Conservation (phyloP, 2,888 invertebrate species). For the Eupeodes latifasciatus region DNA sequence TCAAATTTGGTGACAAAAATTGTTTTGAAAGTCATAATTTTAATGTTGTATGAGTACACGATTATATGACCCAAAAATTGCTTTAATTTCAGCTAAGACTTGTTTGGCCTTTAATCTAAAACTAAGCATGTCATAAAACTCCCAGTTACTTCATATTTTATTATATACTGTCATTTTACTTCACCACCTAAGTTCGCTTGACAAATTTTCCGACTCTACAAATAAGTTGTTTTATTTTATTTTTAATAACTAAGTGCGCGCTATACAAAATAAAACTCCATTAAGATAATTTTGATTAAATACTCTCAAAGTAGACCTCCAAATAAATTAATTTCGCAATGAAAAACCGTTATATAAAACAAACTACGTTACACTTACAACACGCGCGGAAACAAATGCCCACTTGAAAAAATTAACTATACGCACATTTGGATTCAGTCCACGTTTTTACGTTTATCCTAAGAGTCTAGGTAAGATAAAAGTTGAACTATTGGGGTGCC, state of each 20-base stretch:
- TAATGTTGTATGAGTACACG: too few relatives aligned
- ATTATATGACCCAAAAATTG: background rate
- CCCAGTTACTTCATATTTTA: conserved; percentile 26
- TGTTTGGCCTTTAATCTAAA: conserved; percentile 20
- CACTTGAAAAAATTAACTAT: conserved; percentile 17
- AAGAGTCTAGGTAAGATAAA: background rate
- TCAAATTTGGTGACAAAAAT: too few relatives aligned
- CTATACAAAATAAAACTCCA: background rate
- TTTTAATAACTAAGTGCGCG: background rate
- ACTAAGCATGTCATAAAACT: conserved; percentile 2
- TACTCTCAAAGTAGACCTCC: conserved; percentile 9
- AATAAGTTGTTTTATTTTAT: background rate
- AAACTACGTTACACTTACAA: conserved; percentile 1
- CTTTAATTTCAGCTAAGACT: background rate
- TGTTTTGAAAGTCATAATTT: too few relatives aligned
- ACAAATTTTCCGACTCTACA: conserved; percentile 6
- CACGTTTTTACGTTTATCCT: background rate
- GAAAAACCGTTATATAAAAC: conserved; percentile 13
- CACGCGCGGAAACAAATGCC: conserved; percentile 53
- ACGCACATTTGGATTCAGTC: conserved; percentile 10
- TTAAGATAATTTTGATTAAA: conserved; percentile 35
- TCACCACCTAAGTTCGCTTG: conserved; percentile 15
- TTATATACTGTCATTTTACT: background rate
- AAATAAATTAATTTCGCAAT: conserved; percentile 45
- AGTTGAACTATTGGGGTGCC: conserved; percentile 17